phyloP scores from a whole-genome alignment of 2,113 vertebrate genomes.

The Talpa occidentalis region DNA sequence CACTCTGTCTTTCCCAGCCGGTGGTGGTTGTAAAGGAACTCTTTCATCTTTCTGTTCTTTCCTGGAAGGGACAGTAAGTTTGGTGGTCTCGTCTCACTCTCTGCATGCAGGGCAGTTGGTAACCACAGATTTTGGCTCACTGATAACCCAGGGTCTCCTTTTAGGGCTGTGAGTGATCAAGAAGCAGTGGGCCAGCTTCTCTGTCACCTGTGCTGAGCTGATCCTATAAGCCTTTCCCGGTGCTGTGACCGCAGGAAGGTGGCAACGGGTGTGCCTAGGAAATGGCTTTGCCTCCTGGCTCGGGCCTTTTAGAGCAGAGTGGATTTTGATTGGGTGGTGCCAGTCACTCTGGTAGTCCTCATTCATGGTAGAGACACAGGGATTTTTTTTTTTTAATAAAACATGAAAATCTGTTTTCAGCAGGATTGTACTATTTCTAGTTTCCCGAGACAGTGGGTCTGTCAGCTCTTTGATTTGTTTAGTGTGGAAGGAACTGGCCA shows the following conservation, averaged over 20 bases:
- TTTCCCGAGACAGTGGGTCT: not conserved
- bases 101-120: not conserved
- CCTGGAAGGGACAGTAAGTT: conserved; percentile 8
- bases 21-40: not conserved
- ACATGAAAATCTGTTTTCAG: not conserved
- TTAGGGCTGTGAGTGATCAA: not conserved
- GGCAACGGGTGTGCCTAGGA: not conserved
- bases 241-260: not conserved
- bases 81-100: not conserved
- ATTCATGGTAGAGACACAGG: not conserved
- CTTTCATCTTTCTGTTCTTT: not conserved
- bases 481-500: not conserved
- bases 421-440: not conserved
- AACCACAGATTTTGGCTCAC: not conserved
- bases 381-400: not conserved
- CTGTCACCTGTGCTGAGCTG: not conserved
- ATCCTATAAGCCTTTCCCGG: rapidly evolving
- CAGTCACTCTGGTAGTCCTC: not conserved
- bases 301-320: not conserved
- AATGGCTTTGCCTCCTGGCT: not conserved
- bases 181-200: not conserved
- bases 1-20: not conserved
- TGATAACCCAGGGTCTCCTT: not conserved
- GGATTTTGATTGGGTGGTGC: not conserved
- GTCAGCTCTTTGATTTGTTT: not conserved